Percentiles rank a stretch among this genome's conserved stretches.
Evolutionary conservation across 2,113 vertebrate species (phyloP).

Genomic region (Menidia beryllina): DNA sequence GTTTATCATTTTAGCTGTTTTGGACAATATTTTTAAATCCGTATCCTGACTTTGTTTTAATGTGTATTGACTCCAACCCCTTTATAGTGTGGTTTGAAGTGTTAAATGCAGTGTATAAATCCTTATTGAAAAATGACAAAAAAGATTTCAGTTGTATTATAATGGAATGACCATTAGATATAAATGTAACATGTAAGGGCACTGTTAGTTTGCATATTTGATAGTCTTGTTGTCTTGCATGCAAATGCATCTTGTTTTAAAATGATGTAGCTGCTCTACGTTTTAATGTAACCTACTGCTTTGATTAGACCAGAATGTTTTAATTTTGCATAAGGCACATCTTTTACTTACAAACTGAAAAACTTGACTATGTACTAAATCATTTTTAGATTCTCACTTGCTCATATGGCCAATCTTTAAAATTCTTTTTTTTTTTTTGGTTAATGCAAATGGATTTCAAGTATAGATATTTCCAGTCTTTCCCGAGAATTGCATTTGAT

Average conservation of each 20-base stretch:
- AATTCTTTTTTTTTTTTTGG: too few relatives aligned
- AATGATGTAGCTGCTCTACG: not conserved
- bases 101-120: constrained; percentile 5
- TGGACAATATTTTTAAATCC: not conserved
- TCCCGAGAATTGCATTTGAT: too few relatives aligned
- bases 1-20: constrained; percentile 12
- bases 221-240: not conserved
- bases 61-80: not conserved
- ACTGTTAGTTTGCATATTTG: not conserved
- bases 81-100: not conserved
- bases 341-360: not conserved
- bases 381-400: not conserved
- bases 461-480: too few relatives aligned
- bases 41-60: not conserved
- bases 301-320: not conserved
- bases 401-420: too few relatives aligned
- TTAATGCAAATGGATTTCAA: too few relatives aligned
- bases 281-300: not conserved
- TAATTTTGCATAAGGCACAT: not conserved
- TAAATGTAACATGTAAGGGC: not conserved
- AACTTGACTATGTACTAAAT: not conserved
- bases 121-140: not conserved
- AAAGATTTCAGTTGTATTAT: not conserved
- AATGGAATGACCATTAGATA: constrained; percentile 6
- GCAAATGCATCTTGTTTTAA: not conserved